Evolutionary conservation across 1,140 invertebrate genomes (phyloP).

Genomic region (Protaetia brevitarsis): DNA sequence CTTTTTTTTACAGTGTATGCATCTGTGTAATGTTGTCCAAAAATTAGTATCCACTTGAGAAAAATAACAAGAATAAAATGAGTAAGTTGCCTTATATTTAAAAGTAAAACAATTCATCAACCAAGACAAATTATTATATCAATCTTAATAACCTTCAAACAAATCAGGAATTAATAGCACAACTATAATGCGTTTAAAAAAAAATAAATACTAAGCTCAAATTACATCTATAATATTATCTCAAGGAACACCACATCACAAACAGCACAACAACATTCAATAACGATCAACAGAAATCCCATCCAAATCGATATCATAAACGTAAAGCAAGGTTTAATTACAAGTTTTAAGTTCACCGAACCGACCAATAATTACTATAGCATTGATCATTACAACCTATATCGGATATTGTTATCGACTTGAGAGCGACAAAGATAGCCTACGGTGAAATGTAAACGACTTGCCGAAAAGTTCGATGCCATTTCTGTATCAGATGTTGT

Average conservation of each 20-base stretch:
- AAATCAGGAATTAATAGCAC: too few relatives aligned
- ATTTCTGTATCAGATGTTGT: background rate
- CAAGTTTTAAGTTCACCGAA: slow-evolving; percentile 19
- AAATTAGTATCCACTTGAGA: too few relatives aligned
- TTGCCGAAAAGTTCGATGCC: slow-evolving; percentile 15
- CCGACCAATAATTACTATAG: background rate
- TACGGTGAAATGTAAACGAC: slow-evolving; percentile 12
- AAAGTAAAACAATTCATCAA: too few relatives aligned
- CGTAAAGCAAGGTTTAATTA: background rate
- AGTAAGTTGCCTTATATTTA: too few relatives aligned
- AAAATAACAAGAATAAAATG: too few relatives aligned
- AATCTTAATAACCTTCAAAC: too few relatives aligned
- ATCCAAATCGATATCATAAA: background rate
- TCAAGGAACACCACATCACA: background rate
- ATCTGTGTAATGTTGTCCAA: too few relatives aligned
- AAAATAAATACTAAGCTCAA: too few relatives aligned
- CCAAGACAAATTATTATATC: too few relatives aligned
- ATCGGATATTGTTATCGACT: slow-evolving; percentile 1
- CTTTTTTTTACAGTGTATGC: too few relatives aligned
- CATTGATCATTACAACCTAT: background rate
- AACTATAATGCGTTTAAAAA: too few relatives aligned
- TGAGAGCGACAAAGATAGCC: background rate
- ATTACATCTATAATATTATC: too few relatives aligned
- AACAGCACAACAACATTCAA: background rate
- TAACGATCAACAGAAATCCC: background rate